phyloP scores from a whole-genome alignment of 2,888 invertebrate species.

The Ectropis crepuscularia region DNA sequence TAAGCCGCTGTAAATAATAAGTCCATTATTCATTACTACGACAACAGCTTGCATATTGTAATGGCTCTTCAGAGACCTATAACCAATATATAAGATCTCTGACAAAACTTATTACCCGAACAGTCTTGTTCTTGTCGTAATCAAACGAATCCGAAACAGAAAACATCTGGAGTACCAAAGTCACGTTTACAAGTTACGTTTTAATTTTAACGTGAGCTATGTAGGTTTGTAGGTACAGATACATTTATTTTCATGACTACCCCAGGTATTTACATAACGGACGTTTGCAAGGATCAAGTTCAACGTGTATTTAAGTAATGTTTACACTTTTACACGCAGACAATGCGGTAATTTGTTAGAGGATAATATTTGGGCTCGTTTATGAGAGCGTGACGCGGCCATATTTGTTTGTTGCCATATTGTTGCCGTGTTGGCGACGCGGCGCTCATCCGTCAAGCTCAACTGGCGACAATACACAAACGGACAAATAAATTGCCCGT shows the following conservation, averaged over 20 bases:
- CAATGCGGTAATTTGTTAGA: slow-evolving; percentile 73
- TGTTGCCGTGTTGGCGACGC: slow-evolving; percentile 64
- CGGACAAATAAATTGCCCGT: slow-evolving; percentile 72
- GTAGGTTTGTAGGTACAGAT: background rate
- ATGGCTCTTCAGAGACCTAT: too few relatives aligned
- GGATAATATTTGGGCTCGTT: slow-evolving; percentile 79
- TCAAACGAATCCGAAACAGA: too few relatives aligned
- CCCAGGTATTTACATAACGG: background rate
- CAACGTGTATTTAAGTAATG: slow-evolving; percentile 48
- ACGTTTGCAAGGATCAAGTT: slow-evolving; percentile 10
- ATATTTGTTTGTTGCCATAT: slow-evolving; percentile 78
- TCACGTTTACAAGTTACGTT: background rate
- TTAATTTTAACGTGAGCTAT: background rate
- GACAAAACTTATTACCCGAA: too few relatives aligned
- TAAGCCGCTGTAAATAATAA: too few relatives aligned
- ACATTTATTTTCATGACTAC: background rate
- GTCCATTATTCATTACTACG: too few relatives aligned
- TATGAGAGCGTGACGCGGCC: slow-evolving; percentile 75
- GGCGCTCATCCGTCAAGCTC: slow-evolving; percentile 76
- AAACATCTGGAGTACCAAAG: too few relatives aligned
- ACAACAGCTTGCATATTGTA: too few relatives aligned
- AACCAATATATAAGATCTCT: too few relatives aligned
- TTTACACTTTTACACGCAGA: slow-evolving; percentile 61
- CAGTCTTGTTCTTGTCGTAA: too few relatives aligned
- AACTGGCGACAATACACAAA: slow-evolving; percentile 74